Evolutionary conservation across 2,888 invertebrate species (phyloP), one percentile per base, ranked within the genome.

Genomic region (Agriopis leucophaearia): DNA sequence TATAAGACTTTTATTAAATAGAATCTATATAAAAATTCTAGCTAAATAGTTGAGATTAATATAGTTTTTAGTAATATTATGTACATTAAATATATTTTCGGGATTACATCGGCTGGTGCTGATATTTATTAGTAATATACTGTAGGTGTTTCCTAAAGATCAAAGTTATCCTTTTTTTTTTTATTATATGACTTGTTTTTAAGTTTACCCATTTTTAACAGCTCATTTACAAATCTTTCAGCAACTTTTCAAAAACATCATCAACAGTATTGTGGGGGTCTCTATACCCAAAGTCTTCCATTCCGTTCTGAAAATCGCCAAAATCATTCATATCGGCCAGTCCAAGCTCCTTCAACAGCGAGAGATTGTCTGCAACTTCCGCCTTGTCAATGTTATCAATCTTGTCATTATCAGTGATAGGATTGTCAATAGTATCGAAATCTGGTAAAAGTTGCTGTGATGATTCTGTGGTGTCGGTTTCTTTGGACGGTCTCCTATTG

Each of bases 281-380:
- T 47, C 78, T 80, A 52, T 84, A 80, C 67, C 82, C 27, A 71
- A 89, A 88, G 0, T 88, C 86, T 55, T 87, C 86, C 56, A 87
- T 66, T 1, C 92, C 93, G 71, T 92, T 91, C 70, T 94, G 94
- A 54, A 92, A 94, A 8, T 92, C 92, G 0, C 93, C 93, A 72
- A 94, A 94, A 59, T 94, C 93, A 45, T 47, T 52, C 10, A 61
- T 16, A 35, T 95, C 95, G 0, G 92, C 94, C 38, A 95, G 76
- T 0, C 95, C 95, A 10, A 95, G 81, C 77, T 95, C 95, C 47
- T 94, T 94, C 61, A 95, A 79, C 27, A 95, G 86, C 50, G 88
- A 87, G 67, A 94, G 72, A 73, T 92, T 91, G 63, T 90, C 90
- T 1, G 36, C 35, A 35, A 7, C n/a, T 27, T 61, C 44, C 0